phyloP scores from a whole-genome alignment of 2,888 invertebrate species.

The Lordiphosa andalusiaca region DNA sequence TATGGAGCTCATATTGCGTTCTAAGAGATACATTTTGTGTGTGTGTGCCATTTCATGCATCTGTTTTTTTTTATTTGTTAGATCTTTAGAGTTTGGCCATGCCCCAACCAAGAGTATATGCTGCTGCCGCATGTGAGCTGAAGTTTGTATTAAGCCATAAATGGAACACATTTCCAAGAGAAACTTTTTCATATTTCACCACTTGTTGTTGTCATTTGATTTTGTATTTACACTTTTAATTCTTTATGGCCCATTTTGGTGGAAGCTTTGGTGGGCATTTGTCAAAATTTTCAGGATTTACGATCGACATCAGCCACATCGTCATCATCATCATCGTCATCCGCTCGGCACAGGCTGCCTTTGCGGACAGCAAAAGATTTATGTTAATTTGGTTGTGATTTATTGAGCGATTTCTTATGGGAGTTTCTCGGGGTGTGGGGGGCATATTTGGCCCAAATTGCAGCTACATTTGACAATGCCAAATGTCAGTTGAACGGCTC shows the following conservation, averaged over 20 bases:
- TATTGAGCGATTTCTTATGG: conserved; percentile 76
- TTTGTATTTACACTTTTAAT: conserved; percentile 57
- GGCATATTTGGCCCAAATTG: conserved; percentile 50
- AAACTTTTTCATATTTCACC: too few species aligned
- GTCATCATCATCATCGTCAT: conserved; percentile 55
- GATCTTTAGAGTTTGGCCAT: conserved; percentile 14
- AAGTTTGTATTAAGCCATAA: not conserved
- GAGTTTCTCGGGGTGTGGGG: conserved; percentile 50
- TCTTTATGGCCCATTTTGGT: conserved; percentile 69
- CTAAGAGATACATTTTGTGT: conserved; percentile 69
- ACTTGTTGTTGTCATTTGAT: too few species aligned
- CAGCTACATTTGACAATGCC: conserved; percentile 39
- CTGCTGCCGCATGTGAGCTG: not conserved
- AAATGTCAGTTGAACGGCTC: conserved; percentile 59
- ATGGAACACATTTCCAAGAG: too few species aligned
- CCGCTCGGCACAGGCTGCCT: conserved; percentile 36
- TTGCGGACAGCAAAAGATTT: conserved; percentile 69
- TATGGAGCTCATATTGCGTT: conserved; percentile 69
- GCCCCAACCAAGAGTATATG: conserved; percentile 11
- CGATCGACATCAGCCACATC: conserved; percentile 72
- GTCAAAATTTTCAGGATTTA: conserved; percentile 72
- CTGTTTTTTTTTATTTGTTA: conserved; percentile 48
- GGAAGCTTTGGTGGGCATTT: conserved; percentile 68
- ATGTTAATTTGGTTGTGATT: conserved; percentile 74
- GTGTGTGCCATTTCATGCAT: conserved; percentile 60